Conservation (phyloP, 2,888 invertebrate species). For the Luffia ferchaultella region DNA sequence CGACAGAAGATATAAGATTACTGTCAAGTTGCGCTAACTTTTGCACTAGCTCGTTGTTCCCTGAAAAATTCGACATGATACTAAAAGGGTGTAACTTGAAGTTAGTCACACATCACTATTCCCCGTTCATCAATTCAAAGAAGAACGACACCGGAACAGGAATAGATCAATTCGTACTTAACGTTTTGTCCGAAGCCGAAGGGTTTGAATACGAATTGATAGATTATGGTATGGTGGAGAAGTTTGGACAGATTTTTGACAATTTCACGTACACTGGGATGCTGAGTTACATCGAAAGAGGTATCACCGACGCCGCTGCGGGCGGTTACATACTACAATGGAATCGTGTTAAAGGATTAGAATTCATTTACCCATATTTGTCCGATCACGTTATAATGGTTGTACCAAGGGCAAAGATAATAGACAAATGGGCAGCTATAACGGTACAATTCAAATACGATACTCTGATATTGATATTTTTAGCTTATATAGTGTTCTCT, state of each 20-base stretch:
- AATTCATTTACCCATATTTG: slow-evolving; percentile 13
- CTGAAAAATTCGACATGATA: background rate
- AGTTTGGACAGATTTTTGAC: slow-evolving; percentile 19
- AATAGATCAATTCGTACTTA: slow-evolving; percentile 20
- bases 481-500: slow-evolving; percentile 19
- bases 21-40: background rate
- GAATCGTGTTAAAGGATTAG: slow-evolving; percentile 6
- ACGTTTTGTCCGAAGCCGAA: slow-evolving; percentile 17
- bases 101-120: slow-evolving; percentile 19
- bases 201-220: slow-evolving; percentile 19
- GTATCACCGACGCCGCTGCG: slow-evolving; percentile 20
- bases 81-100: slow-evolving; percentile 11
- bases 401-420: slow-evolving; percentile 7
- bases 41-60: background rate
- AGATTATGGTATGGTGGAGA: slow-evolving; percentile 17
- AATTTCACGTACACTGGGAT: slow-evolving; percentile 17
- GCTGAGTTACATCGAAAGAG: slow-evolving; percentile 16
- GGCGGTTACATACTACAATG: slow-evolving; percentile 18
- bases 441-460: slow-evolving; percentile 7
- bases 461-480: slow-evolving; percentile 4
- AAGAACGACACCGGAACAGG: slow-evolving; percentile 9
- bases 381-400: slow-evolving; percentile 11
- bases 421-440: slow-evolving; percentile 14
- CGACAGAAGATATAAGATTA: background rate
- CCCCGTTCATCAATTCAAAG: slow-evolving; percentile 22